Evolutionary conservation across 2,113 vertebrate genomes (phyloP), one percentile per base, ranked within the genome.

Genomic region (Apodemus speciosus): DNA sequence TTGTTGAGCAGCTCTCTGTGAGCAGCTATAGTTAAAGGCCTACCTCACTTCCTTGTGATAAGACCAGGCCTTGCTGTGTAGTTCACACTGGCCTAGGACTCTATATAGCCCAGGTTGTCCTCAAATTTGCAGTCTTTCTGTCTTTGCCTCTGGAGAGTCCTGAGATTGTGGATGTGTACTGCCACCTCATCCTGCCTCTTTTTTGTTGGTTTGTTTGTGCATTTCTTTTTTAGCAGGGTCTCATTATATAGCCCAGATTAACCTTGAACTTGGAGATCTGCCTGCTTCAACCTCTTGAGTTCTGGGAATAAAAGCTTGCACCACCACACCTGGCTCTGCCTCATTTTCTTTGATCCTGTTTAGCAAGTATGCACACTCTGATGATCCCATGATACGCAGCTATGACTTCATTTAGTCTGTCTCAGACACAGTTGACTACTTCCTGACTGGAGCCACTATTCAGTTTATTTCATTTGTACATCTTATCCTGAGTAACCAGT

Each of bases 261-360:
- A 60, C 60, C 81, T 46, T 84, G 40, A 64, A 49, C 30, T 43
- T 46, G 51, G 30, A 83, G 79, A 60, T 68, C 43, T 49, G 27
- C 35, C 64, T 86, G 13, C 35, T n/a, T 71, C 66, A 56, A 9
- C 35, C 49, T 56, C 16, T 9, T 43, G 81, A 66, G 40, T 46
- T 16, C 81, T 64, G 60, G 30, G 3, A 13, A 46, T 46, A 84
- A 46, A 46, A 20, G 18, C 16, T 46, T n/a, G 2, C n/a, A 25
- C 32, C 64, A n/a, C 32, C 64, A 80, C 8, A 56, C 14, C 14
- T 87, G 16, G n/a, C n/a, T 77, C 66, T 76, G 13, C 25, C 23
- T 64, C n/a, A 58, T 72, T 95, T 87, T 85, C 56, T 75, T 93
- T 51, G 95, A 76, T 46, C 30, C 77, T 83, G 1, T 71, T 93